These are phyloP conservation scores for Sylvia atricapilla DNA, from an alignment of 2,113 vertebrate species.

Conservation along the genomic window DNA sequence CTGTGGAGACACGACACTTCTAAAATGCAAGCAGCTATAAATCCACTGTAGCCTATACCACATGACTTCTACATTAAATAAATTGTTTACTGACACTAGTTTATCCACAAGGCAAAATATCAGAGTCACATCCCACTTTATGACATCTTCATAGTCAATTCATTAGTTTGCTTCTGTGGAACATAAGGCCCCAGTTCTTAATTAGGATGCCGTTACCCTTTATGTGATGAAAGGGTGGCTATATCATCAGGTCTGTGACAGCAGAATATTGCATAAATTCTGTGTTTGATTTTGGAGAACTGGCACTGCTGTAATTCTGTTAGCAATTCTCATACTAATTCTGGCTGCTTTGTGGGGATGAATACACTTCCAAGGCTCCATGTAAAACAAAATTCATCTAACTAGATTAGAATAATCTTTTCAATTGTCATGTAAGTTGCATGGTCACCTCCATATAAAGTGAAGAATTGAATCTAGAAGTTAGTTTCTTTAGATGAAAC, in stretches of 20 bases:
- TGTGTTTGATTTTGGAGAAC: constrained; percentile 39
- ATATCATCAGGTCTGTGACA: constrained; percentile 56
- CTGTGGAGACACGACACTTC: constrained; percentile 3
- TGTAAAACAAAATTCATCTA: constrained; percentile 8
- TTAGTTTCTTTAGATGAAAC: not conserved
- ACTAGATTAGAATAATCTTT: not conserved
- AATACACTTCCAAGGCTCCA: not conserved
- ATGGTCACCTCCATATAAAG: not conserved
- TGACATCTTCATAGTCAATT: constrained; percentile 39
- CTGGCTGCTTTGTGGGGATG: not conserved
- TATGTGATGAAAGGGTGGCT: constrained; percentile 51
- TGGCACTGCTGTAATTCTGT: constrained; percentile 35
- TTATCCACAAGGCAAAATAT: constrained; percentile 32
- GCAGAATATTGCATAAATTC: constrained; percentile 52
- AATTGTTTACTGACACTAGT: constrained; percentile 39
- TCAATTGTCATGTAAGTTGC: not conserved
- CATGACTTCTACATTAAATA: constrained; percentile 38
- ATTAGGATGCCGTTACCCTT: constrained; percentile 48
- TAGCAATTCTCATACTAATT: constrained; percentile 14
- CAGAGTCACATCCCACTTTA: constrained; percentile 35
- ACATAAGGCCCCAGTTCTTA: constrained; percentile 58
- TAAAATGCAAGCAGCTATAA: constrained; percentile 31
- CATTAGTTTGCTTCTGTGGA: constrained; percentile 59
- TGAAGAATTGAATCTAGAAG: not conserved
- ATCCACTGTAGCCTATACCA: constrained; percentile 18